Evolutionary conservation across 2,113 vertebrate genomes (phyloP), one percentile per base, ranked within the genome.

Genomic region (Pseudorectes ferrugineus): DNA sequence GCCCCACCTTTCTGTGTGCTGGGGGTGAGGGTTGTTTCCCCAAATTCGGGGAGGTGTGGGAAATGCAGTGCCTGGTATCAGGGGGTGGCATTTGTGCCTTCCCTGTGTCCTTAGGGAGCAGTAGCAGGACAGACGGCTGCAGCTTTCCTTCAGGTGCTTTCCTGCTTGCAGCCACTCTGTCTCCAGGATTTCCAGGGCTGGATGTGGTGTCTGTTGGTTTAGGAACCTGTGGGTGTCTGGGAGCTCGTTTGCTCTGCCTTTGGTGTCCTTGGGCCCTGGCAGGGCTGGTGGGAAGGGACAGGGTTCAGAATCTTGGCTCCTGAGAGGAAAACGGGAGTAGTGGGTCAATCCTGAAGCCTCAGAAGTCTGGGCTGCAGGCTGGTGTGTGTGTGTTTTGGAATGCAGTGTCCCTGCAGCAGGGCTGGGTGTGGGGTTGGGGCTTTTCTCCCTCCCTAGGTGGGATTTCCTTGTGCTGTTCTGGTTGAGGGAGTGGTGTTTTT

Each of bases 331-430:
- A 8, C 6, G 31, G 57, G 17, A 59, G 71, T 3, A 12, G 11
- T 12, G 52, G 29, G 7, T 12, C n/a, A 36, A 11, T 6, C 31
- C 11, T 40, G 49, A 14, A 12, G 8, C 1, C 46, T 51, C 58
- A 48, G 46, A 19, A 16, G 23, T 42, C 40, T 52, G 65, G 46
- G n/a, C 68, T 93, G 31, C n/a, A 59, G 12, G 16, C 14, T 91
- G 66, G 6, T 48, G 36, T 38, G 16, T 51, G 2, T 22, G 6
- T 7, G 0, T 1, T 42, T 26, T 5, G 11, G 38, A 10, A 4
- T 26, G 29, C 46, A 11, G 16, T 55, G 28, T 49, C 36, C 58
- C 14, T 66, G 45, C n/a, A 65, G 17, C 15, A 48, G 59, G 11
- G 38, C 2, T 35, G 19, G 51, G 4, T 10, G 19, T 62, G 66